Evolutionary conservation across 2,888 invertebrate species (phyloP).

Genomic region (Acleris laterana): DNA sequence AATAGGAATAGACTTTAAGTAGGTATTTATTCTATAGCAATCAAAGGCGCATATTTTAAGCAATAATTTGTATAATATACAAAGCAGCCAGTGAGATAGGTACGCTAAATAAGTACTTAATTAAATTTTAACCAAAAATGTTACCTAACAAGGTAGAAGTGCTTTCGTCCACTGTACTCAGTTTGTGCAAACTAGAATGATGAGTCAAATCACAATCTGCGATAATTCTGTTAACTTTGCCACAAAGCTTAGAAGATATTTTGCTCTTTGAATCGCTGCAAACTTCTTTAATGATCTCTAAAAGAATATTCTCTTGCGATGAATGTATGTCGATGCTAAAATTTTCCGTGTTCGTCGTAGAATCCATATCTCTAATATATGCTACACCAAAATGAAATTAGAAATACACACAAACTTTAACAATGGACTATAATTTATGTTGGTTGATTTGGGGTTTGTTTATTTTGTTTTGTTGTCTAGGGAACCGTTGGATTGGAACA

Average conservation of each 20-base stretch:
- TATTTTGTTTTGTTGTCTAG: neutral
- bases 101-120: no score
- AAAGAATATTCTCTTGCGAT: constrained; percentile 64
- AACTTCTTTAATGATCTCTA: constrained; percentile 69
- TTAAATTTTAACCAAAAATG: neutral
- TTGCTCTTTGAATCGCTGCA: constrained; percentile 56
- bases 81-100: no score
- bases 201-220: constrained; percentile 71
- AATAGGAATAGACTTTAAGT: no score
- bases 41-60: neutral
- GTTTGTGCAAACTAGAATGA: constrained; percentile 71
- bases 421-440: no score
- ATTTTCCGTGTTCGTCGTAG: constrained; percentile 58
- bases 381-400: no score
- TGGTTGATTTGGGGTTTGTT: neutral
- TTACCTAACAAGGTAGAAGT: constrained; percentile 72
- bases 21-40: no score
- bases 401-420: no score
- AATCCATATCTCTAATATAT: constrained; percentile 57
- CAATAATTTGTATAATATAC: no score
- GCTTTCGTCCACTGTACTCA: constrained; percentile 71
- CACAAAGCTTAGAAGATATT: constrained; percentile 60
- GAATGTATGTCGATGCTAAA: constrained; percentile 52
- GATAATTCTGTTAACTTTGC: constrained; percentile 71
- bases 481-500: neutral